Conservation (phyloP, 2,113 vertebrate species). For the Upupa epops region DNA sequence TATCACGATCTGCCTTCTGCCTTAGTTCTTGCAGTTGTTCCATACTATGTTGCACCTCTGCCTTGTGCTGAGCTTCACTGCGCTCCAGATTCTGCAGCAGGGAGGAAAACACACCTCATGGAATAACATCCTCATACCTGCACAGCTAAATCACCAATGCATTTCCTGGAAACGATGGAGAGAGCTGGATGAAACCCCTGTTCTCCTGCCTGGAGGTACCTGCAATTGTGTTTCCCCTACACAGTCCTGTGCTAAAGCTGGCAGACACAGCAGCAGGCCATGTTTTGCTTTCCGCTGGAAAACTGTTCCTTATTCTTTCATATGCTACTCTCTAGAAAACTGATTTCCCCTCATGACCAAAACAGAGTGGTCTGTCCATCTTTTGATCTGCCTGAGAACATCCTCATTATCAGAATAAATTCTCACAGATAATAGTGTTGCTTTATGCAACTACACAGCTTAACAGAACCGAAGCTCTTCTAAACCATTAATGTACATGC, state of each 20-base stretch:
- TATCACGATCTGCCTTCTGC: slow-evolving; percentile 77
- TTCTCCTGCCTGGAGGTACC: neutral
- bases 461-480: neutral
- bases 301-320: neutral
- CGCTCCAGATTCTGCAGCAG: slow-evolving; percentile 82
- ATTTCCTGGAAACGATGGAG: neutral
- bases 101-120: neutral
- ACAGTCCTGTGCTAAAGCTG: neutral
- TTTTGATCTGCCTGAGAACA: neutral
- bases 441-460: neutral
- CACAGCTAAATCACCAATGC: neutral
- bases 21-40: slow-evolving; percentile 79
- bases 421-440: neutral
- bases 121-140: neutral
- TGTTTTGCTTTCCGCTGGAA: neutral
- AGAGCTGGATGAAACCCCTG: neutral
- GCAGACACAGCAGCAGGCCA: neutral
- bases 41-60: slow-evolving; percentile 75
- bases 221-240: neutral
- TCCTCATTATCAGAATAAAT: neutral
- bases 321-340: neutral
- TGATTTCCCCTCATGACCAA: neutral
- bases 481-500: neutral
- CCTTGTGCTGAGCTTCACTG: slow-evolving; percentile 77
- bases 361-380: neutral